A percentile compares a stretch with the other conserved stretches of the same genome.
These are phyloP conservation scores for Chrysolina americana DNA, from an alignment of 2,888 invertebrate species.

Conservation along the genomic window DNA sequence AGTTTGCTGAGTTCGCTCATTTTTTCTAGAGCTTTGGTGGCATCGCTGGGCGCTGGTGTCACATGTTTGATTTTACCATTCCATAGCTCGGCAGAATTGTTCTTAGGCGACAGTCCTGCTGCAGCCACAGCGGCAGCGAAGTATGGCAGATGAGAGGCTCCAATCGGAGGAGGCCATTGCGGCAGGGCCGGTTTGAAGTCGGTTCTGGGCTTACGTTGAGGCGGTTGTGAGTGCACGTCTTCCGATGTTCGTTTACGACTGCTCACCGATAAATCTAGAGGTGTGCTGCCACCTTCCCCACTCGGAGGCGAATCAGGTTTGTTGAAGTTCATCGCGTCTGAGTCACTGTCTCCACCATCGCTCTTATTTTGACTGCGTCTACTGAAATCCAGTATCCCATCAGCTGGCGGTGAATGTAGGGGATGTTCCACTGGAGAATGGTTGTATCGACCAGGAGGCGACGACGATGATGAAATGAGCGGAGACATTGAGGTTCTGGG, in stretches of 20 bases:
- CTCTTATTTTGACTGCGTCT: slow-evolving; percentile 70
- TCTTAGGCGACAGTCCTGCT: slow-evolving; percentile 80
- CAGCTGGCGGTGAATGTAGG: slow-evolving; percentile 74
- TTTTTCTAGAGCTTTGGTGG: slow-evolving; percentile 90
- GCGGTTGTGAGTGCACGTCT: slow-evolving; percentile 74
- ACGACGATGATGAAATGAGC: slow-evolving; percentile 79
- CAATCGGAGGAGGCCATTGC: slow-evolving; percentile 83
- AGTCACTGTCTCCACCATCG: slow-evolving; percentile 71
- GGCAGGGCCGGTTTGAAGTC: slow-evolving; percentile 80
- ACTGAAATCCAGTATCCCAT: slow-evolving; percentile 86
- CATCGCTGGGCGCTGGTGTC: slow-evolving; percentile 81
- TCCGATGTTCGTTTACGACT: slow-evolving; percentile 81
- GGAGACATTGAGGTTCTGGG: slow-evolving; percentile 77
- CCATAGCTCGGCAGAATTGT: slow-evolving; percentile 75
- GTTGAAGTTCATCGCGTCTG: slow-evolving; percentile 81
- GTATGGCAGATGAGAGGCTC: slow-evolving; percentile 83
- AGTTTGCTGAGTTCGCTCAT: slow-evolving; percentile 92
- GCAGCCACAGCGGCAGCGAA: slow-evolving; percentile 85
- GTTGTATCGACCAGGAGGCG: slow-evolving; percentile 66
- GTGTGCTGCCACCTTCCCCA: slow-evolving; percentile 75
- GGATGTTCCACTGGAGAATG: slow-evolving; percentile 69
- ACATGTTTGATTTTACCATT: slow-evolving; percentile 85
- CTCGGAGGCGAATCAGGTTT: slow-evolving; percentile 75
- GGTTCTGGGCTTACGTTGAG: slow-evolving; percentile 78
- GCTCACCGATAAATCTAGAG: slow-evolving; percentile 85